A percentile compares a stretch with the other conserved stretches of the same genome.
These are phyloP conservation scores for Marcusenius ussheri DNA, from an alignment of 2,113 vertebrate genomes.

Conservation along the genomic window DNA sequence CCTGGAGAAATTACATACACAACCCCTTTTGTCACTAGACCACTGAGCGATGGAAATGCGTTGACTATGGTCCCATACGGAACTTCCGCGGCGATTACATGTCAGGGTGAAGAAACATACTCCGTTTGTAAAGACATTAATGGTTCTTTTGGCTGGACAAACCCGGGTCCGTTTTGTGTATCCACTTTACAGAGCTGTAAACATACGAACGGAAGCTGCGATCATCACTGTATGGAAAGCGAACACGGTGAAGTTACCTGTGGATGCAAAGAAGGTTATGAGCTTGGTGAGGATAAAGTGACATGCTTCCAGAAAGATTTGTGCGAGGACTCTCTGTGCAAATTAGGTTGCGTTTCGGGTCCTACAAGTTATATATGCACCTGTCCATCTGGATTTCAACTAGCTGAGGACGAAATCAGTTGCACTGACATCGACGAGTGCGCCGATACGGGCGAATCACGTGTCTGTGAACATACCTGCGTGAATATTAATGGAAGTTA, in stretches of 20 bases:
- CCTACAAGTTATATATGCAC: constrained; percentile 38
- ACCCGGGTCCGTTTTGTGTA: constrained; percentile 48
- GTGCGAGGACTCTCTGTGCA: constrained; percentile 44
- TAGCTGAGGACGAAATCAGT: constrained; percentile 40
- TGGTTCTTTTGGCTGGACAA: constrained; percentile 39
- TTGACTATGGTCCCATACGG: constrained; percentile 45
- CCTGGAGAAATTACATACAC: constrained; percentile 46
- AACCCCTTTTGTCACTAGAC: constrained; percentile 40
- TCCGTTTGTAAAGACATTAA: constrained; percentile 1
- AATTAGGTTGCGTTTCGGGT: constrained; percentile 39
- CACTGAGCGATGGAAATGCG: constrained; percentile 10
- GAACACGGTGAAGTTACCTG: constrained; percentile 30
- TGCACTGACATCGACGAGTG: constrained; percentile 60
- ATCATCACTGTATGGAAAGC: constrained; percentile 41
- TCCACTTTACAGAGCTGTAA: constrained; percentile 30
- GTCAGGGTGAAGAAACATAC: not conserved
- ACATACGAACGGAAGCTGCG: constrained; percentile 51
- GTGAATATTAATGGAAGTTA: constrained; percentile 48
- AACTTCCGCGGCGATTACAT: constrained; percentile 46
- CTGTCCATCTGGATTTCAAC: constrained; percentile 48
- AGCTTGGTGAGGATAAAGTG: constrained; percentile 40
- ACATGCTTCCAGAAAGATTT: constrained; percentile 37
- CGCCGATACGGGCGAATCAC: not conserved
- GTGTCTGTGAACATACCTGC: constrained; percentile 44
- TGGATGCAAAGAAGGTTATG: constrained; percentile 47